phyloP scores from a whole-genome alignment of 53 echinoderm and acorn worm species.

The Temnopleurus reevesii region DNA sequence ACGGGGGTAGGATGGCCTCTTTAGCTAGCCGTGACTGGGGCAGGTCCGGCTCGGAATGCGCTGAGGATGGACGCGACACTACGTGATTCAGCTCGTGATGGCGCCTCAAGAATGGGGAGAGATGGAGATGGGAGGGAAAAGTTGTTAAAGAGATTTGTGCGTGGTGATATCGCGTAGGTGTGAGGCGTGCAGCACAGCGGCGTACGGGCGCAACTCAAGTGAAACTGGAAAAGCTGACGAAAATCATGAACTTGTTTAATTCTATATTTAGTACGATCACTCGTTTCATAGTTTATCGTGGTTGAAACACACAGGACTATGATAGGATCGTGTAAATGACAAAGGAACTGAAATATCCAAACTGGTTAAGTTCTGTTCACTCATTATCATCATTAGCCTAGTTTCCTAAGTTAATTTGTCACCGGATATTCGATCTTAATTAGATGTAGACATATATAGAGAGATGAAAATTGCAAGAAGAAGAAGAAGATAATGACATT shows the following conservation, averaged over 20 bases:
- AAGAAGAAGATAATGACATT: no score
- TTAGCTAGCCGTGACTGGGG: neutral
- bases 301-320: neutral
- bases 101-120: neutral
- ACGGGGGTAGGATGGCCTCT: neutral
- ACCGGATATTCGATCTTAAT: neutral
- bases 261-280: neutral
- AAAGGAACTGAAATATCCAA: neutral
- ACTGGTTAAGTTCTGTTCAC: constrained; percentile 6
- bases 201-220: neutral
- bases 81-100: neutral
- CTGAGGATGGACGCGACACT: neutral
- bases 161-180: neutral
- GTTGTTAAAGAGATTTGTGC: neutral
- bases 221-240: neutral
- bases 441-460: no score
- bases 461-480: no score
- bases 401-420: neutral
- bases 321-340: neutral
- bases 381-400: neutral
- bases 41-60: neutral
- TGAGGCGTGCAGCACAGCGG: neutral
- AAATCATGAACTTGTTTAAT: constrained; percentile 9
- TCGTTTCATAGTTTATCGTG: neutral
- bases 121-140: neutral